Evolutionary conservation across 1,140 invertebrate genomes (phyloP).

Genomic region (Drosophila gunungcola): DNA sequence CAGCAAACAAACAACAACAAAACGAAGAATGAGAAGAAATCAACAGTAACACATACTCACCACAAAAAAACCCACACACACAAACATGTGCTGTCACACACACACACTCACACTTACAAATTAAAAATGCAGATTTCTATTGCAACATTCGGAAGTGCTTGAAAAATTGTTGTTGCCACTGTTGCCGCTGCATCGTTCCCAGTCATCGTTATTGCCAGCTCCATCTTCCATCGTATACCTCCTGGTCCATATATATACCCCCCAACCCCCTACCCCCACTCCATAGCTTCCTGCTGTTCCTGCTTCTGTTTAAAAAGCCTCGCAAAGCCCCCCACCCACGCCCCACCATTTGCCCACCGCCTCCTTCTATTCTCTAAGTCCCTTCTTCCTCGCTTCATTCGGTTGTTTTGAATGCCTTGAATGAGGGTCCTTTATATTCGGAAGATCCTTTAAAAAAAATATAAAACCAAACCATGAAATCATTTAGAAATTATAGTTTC

Average conservation of each 20-base stretch:
- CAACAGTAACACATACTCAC: conserved; percentile 47
- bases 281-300: conserved; percentile 49
- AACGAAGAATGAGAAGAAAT: conserved; percentile 50
- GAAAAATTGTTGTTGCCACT: conserved; percentile 65
- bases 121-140: conserved; percentile 80
- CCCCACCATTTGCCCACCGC: neutral
- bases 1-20: conserved; percentile 34
- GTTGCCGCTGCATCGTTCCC: conserved; percentile 33
- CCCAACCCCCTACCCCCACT: neutral
- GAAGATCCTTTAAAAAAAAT: neutral
- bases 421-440: neutral
- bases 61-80: conserved; percentile 19
- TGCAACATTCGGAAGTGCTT: conserved; percentile 75
- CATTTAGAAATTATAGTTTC: neutral
- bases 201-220: conserved; percentile 61
- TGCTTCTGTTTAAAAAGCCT: conserved; percentile 36
- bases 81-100: conserved; percentile 1
- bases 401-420: conserved; percentile 15
- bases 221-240: conserved; percentile 1
- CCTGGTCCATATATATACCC: neutral
- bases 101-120: conserved; percentile 41
- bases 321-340: conserved; percentile 7
- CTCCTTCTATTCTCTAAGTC: conserved; percentile 3
- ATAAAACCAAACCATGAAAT: neutral
- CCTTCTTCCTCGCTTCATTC: conserved; percentile 5